A percentile compares a stretch with the other conserved stretches of the same genome.
These are phyloP conservation scores for Dicranocentrus wangi DNA, from an alignment of 2,888 invertebrate species.

Conservation along the genomic window DNA sequence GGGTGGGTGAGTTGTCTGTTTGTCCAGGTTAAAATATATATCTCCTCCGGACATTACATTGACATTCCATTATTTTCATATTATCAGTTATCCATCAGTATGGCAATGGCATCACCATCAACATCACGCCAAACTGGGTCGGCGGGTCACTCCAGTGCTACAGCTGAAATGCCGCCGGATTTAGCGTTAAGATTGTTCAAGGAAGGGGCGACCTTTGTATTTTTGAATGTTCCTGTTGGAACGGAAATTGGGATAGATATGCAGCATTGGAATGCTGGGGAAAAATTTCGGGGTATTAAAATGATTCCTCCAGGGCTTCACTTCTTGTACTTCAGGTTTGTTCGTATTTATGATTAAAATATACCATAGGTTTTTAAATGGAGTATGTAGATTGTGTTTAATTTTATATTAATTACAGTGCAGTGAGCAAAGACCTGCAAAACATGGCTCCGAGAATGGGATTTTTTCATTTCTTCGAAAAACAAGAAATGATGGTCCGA, in stretches of 20 bases:
- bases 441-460: constrained; percentile 79
- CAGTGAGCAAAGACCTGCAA: constrained; percentile 76
- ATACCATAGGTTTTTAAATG: background rate
- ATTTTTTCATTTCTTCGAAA: constrained; percentile 88
- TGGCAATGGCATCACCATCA: constrained; percentile 7
- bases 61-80: background rate
- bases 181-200: constrained; percentile 84
- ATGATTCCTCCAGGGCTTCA: constrained; percentile 99
- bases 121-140: background rate
- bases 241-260: constrained; percentile 98
- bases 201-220: constrained; percentile 88
- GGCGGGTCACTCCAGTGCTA: background rate
- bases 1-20: no score
- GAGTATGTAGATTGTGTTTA: background rate
- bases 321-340: constrained; percentile 88
- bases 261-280: constrained; percentile 90
- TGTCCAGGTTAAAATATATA: background rate
- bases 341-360: background rate
- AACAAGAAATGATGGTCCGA: constrained; percentile 88
- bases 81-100: background rate
- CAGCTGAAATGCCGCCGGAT: constrained; percentile 83
- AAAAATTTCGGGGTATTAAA: constrained; percentile 95
- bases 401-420: constrained; percentile 75
- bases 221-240: constrained; percentile 89
- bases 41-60: background rate